These are phyloP conservation scores for Anhinga rufa DNA, from an alignment of 2,113 vertebrate genomes.

Conservation along the genomic window DNA sequence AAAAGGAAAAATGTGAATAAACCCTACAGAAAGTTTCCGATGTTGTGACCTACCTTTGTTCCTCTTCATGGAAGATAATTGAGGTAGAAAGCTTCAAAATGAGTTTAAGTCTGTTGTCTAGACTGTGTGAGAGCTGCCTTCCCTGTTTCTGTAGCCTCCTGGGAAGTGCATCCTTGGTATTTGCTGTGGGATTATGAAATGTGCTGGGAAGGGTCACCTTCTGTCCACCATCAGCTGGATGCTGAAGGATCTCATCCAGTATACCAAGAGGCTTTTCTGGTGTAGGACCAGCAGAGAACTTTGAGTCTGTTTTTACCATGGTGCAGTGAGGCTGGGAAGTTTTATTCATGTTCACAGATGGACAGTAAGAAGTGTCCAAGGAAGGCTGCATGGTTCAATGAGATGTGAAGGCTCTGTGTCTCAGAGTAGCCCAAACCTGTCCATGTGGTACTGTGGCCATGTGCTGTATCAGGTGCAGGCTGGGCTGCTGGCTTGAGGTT, in stretches of 20 bases:
- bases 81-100: not conserved
- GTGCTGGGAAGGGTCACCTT: not conserved
- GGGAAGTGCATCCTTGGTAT: not conserved
- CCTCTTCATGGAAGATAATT: not conserved
- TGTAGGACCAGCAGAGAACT: not conserved
- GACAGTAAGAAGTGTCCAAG: not conserved
- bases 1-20: not conserved
- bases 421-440: not conserved
- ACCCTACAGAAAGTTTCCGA: not conserved
- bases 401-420: not conserved
- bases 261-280: not conserved
- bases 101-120: not conserved
- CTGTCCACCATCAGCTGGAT: not conserved
- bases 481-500: not conserved
- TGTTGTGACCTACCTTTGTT: not conserved
- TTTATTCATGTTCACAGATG: not conserved
- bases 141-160: not conserved
- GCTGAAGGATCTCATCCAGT: not conserved
- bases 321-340: not conserved
- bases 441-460: not conserved
- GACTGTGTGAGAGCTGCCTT: not conserved
- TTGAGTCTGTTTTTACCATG: not conserved
- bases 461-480: not conserved
- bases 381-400: not conserved
- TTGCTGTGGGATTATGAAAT: not conserved